phyloP scores from a whole-genome alignment of 64 coral and sea anemone genomes.

The Porites lutea region DNA sequence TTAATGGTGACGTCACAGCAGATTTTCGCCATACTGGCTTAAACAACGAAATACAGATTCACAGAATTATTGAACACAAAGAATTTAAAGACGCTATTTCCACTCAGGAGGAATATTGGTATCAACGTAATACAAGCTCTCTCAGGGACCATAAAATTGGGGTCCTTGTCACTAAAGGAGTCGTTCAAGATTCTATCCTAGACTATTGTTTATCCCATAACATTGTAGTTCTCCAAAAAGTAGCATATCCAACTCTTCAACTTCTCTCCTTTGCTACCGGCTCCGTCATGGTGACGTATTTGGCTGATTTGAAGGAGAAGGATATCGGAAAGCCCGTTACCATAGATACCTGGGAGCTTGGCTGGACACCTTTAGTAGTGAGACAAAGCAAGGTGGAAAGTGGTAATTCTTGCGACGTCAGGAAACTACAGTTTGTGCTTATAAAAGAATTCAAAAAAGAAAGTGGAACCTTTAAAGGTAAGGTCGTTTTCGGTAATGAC shows the following conservation, averaged over 20 bases:
- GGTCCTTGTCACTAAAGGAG: conserved; percentile 37
- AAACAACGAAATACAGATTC: conserved; percentile 32
- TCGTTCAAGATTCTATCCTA: conserved; percentile 15
- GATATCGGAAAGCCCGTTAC: conserved; percentile 53
- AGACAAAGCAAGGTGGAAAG: neutral
- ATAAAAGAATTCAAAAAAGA: neutral
- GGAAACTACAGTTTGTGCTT: neutral
- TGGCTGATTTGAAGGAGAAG: conserved; percentile 40
- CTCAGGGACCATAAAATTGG: conserved; percentile 35
- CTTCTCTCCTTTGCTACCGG: conserved; percentile 44
- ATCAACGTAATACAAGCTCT: neutral
- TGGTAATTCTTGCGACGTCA: neutral
- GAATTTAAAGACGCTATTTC: neutral
- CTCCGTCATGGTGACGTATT: conserved; percentile 16
- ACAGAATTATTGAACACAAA: conserved; percentile 29
- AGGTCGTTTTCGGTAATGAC: neutral
- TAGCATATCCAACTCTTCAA: conserved; percentile 22
- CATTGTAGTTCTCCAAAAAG: conserved; percentile 30
- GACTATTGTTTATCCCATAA: conserved; percentile 42
- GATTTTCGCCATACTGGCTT: conserved; percentile 42
- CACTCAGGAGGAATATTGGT: conserved; percentile 2
- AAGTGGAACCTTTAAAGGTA: neutral
- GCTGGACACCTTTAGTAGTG: conserved; percentile 14
- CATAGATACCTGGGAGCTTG: conserved; percentile 29
- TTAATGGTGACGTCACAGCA: conserved; percentile 60